Base-by-base conservation (phyloP, 2,888 invertebrate species). In the Philopedon plagiatum region DNA sequence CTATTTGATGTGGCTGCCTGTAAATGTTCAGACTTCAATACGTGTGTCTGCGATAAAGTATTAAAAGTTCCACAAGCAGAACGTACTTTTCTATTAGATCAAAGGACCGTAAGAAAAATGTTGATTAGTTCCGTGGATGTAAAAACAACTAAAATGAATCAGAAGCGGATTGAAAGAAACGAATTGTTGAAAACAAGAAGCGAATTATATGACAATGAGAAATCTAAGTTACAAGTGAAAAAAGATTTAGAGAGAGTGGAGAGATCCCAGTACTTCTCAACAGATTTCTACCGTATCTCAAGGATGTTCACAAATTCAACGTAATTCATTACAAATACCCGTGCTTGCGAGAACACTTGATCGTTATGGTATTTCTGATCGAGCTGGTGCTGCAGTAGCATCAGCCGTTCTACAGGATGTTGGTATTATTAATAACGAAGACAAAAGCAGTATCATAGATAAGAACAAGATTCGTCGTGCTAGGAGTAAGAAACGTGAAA, bases 311-410 rank as follows among this genome's bases (percentile, higher is more conserved):
- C 15, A 4, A 15, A 46, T 46, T 46, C 15, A 4, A 7, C 11
- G 15, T 9, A 18, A 13, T 18, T 46, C 11, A 18, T 46, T 19
- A n/a, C n/a, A n/a, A n/a, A n/a, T n/a, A n/a, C n/a, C n/a, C n/a
- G n/a, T n/a, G n/a, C n/a, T n/a, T n/a, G 56, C 39, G 7, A 66
- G 18, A 61, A 68, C 34, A 61, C 49, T 15, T 39, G 41, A 68
- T 37, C 44, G 58, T 51, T 49, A 39, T 63, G 41, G 51, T 21
- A 32, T 54, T 54, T 71, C 71, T 34, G 66, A 71, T 37, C 23
- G 60, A 71, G 71, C 71, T 18, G 71, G 65, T 32, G 65, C 71
- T 32, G 65, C 65, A 11, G 21, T 71, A 58, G 71, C 71, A 8
- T 71, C 65, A 37, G 57, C 71, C 34, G 71, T 67, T 4, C 54